phyloP scores from a whole-genome alignment of 2,797 vertebrate genomes.

The Periparus ater region DNA sequence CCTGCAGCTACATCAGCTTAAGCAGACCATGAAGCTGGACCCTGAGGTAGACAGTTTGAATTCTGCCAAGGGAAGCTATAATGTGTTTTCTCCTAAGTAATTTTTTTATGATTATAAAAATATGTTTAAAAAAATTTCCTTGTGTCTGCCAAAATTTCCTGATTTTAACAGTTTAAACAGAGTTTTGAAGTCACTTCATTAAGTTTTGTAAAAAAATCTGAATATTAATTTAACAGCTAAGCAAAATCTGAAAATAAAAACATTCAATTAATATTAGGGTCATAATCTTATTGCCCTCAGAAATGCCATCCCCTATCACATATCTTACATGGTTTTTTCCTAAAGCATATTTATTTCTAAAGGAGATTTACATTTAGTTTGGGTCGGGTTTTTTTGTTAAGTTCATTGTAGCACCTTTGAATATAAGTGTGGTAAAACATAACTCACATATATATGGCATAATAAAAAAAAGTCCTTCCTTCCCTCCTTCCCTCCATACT shows the following conservation, averaged over 20 bases:
- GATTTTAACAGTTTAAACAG: background rate
- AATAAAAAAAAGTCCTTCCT: background rate
- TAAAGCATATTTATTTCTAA: background rate
- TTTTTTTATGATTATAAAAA: background rate
- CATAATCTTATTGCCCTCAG: background rate
- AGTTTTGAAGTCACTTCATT: background rate
- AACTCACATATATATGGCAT: background rate
- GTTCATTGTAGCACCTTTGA: background rate
- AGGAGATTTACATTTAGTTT: background rate
- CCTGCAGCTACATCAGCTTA: background rate
- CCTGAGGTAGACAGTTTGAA: background rate
- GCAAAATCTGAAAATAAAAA: background rate
- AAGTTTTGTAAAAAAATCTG: background rate
- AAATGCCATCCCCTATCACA: background rate
- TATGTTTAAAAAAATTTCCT: background rate
- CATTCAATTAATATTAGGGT: background rate
- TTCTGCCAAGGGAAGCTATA: background rate
- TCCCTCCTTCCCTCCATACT: background rate
- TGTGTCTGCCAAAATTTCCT: background rate
- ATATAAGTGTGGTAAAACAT: background rate
- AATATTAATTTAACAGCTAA: background rate
- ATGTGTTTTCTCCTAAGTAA: background rate
- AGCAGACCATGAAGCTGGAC: conserved; percentile 8
- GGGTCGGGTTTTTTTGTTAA: background rate
- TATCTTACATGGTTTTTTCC: background rate